Conservation (phyloP, 1,140 invertebrate genomes). For the Chrysomallon squamiferum region DNA sequence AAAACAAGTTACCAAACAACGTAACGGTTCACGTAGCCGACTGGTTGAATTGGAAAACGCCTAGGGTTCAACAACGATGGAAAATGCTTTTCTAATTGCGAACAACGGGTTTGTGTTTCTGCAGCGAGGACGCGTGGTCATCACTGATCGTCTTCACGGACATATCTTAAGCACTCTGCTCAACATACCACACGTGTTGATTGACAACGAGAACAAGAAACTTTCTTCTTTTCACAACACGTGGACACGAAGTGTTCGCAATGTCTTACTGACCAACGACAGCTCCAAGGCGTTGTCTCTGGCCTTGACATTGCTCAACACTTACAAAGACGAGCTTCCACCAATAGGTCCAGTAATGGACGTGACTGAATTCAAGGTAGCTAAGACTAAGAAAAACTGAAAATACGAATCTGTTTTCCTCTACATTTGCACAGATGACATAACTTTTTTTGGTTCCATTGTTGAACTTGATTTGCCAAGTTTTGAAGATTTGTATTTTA, state of each 20-base stretch:
- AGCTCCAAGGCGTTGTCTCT: slow-evolving; percentile 1
- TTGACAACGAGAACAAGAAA: slow-evolving; percentile 30
- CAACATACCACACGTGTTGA: slow-evolving; percentile 33
- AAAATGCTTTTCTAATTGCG: slow-evolving; percentile 14
- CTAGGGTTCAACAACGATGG: slow-evolving; percentile 4
- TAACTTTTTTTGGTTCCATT: too few species aligned
- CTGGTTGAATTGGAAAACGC: slow-evolving; percentile 9
- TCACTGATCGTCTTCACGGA: slow-evolving; percentile 37
- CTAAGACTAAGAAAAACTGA: too few species aligned
- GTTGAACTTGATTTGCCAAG: too few species aligned
- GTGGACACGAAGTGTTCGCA: slow-evolving; percentile 28
- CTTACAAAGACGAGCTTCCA: slow-evolving; percentile 9
- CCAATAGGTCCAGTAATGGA: slow-evolving; percentile 4
- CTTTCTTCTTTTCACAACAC: slow-evolving; percentile 27
- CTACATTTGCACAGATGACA: too few species aligned
- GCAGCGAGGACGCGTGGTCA: slow-evolving; percentile 26
- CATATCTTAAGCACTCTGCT: slow-evolving; percentile 32
- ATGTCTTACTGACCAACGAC: slow-evolving; percentile 7
- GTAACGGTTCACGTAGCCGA: slow-evolving; percentile 11
- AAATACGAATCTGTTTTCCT: too few species aligned
- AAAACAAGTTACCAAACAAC: slow-evolving; percentile 6
- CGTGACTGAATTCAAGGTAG: too few species aligned
- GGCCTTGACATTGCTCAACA: slow-evolving; percentile 12
- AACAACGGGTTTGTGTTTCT: slow-evolving; percentile 19
- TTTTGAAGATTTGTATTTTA: too few species aligned